Percentiles rank a stretch among this genome's conserved stretches.
phyloP scores from a whole-genome alignment of 2,113 vertebrate genomes.

The Arothron firmamentum region DNA sequence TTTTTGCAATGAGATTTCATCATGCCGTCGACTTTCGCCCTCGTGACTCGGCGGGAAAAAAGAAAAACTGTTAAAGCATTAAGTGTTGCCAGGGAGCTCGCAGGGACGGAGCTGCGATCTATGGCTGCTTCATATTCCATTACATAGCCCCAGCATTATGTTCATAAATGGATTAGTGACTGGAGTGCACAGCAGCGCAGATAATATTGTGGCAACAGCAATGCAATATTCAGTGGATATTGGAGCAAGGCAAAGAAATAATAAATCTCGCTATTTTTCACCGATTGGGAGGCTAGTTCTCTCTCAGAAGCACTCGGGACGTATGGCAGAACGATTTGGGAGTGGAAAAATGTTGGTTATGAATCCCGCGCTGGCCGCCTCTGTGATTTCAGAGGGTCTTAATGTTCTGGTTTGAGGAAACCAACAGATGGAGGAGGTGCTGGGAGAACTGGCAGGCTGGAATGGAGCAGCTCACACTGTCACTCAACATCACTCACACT shows the following conservation, averaged over 20 bases:
- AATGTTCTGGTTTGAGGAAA: conserved; percentile 16
- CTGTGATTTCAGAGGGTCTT: conserved; percentile 12
- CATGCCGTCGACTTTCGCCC: conserved; percentile 57
- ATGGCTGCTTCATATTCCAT: conserved; percentile 54
- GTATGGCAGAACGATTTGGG: conserved; percentile 5
- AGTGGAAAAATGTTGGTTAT: background rate
- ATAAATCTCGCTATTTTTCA: conserved; percentile 14
- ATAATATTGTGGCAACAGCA: conserved; percentile 48
- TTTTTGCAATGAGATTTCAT: conserved; percentile 37
- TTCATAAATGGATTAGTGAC: conserved; percentile 66
- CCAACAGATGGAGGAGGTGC: conserved; percentile 3
- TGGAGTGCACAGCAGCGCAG: conserved; percentile 49
- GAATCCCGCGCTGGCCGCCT: background rate
- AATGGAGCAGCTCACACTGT: conserved; percentile 71
- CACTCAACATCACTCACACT: conserved; percentile 71
- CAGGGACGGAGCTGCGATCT: conserved; percentile 40
- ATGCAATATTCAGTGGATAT: conserved; percentile 36
- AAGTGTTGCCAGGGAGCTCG: conserved; percentile 21
- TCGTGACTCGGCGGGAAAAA: conserved; percentile 1
- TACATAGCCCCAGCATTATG: conserved; percentile 61
- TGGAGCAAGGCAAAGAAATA: background rate
- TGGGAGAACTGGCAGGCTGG: conserved; percentile 61
- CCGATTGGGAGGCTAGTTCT: conserved; percentile 9
- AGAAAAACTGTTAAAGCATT: conserved; percentile 27
- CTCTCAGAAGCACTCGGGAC: conserved; percentile 10